Evolutionary conservation across 2,888 invertebrate species (phyloP), one percentile per base, ranked within the genome.

Genomic region (Drosophila nr. medialis): DNA sequence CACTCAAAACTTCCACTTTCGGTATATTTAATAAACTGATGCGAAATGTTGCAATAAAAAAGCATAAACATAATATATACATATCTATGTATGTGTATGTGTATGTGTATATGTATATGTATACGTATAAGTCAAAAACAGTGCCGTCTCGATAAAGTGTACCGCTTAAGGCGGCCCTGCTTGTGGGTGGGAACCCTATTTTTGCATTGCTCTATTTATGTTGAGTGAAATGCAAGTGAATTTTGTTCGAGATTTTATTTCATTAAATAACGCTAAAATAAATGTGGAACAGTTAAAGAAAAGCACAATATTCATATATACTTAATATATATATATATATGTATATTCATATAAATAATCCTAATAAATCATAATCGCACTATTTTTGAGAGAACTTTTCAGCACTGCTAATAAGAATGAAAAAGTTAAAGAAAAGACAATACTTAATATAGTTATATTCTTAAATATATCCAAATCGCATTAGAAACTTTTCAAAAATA

Each of bases 251-350:
- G 81, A 83, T 73, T 79, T 85, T 86, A 79, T 86, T 86, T 89
- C 81, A 79, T 74, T 76, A 77, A 84, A 75, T 79, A 80, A 83
- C 80, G 86, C 83, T 80, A 86, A 49, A 64, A 36, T 29, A 65
- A 66, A 64, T 38, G 36, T 24, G 38, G 27, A 34, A 27, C 42
- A n/a, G 11, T 64, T 38, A n/a, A 55, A 30, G 13, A 8, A 40
- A 40, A 40, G 8, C 30, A 15, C 21, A 21, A 15, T 7, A 27
- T 10, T 15, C 3, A 21, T 15, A 40, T 30, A 42, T 21, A 27
- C 29, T 45, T 42, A 4, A 38, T 36, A 7, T 0, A 36, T 36
- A 7, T 0, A 36, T 18, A 8, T 7, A 21, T 42, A 13, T 13
- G 1, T 42, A 21, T 13, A 21, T 7, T 7, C 7, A 8, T 7